Conservation (phyloP, 2,113 vertebrate genomes). For the Galbula dea region DNA sequence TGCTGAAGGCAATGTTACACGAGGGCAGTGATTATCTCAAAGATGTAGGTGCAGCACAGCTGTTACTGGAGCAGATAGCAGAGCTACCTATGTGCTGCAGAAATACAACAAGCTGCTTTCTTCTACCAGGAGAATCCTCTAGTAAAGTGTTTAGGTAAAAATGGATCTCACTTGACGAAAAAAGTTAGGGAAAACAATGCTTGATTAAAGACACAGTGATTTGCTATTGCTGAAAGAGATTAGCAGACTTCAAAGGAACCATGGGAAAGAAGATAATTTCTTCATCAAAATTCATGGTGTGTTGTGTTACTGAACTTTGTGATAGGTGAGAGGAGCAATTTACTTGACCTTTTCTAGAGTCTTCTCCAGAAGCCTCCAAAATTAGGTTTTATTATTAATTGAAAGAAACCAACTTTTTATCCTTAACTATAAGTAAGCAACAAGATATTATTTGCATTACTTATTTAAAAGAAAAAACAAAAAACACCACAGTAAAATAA, state of each 20-base stretch:
- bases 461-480: background rate
- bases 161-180: background rate
- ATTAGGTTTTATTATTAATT: background rate
- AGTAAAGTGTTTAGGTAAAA: background rate
- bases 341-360: background rate
- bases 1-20: background rate
- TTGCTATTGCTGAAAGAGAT: background rate
- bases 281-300: background rate
- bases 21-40: background rate
- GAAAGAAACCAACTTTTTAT: background rate
- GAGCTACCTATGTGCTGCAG: background rate
- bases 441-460: fast-evolving
- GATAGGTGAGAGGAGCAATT: background rate
- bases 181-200: background rate
- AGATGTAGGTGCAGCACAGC: background rate
- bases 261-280: background rate
- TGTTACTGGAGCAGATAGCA: background rate
- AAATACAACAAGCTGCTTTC: background rate
- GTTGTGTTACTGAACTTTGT: background rate
- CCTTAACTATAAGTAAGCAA: background rate
- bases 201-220: background rate
- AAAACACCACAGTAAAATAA: background rate
- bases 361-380: background rate
- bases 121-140: background rate
- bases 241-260: background rate